These are phyloP conservation scores for Eupithecia centaureata DNA, from an alignment of 2,888 invertebrate genomes.

Conservation along the genomic window DNA sequence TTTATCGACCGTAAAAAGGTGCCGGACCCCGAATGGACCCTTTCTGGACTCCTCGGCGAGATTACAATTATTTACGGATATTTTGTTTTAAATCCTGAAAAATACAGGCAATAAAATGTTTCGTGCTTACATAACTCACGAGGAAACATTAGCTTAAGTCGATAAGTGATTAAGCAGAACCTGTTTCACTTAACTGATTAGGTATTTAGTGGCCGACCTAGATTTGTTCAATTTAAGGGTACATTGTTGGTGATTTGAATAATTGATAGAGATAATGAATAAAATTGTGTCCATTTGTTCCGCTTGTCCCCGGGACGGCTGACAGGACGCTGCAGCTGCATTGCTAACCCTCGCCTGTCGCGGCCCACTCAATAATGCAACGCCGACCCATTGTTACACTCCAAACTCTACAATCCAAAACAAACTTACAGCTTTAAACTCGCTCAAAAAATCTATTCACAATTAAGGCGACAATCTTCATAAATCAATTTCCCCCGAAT, in stretches of 20 bases:
- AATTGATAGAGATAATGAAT: conserved; percentile 57
- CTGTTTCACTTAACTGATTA: background rate
- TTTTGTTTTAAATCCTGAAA: conserved; percentile 74
- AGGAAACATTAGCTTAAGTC: conserved; percentile 43
- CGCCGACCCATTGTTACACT: conserved; percentile 62
- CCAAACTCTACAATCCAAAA: conserved; percentile 41
- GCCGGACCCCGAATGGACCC: conserved; percentile 72
- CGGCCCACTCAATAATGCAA: conserved; percentile 76
- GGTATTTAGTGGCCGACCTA: background rate
- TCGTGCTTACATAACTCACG: conserved; percentile 62
- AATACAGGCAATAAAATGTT: conserved; percentile 67
- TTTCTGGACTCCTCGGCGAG: conserved; percentile 70
- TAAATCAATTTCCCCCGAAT: conserved; percentile 84
- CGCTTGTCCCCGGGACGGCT: conserved; percentile 61
- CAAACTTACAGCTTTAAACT: conserved; percentile 33
- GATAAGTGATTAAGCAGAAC: conserved; percentile 2
- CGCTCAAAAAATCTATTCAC: conserved; percentile 70
- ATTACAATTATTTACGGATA: conserved; percentile 78
- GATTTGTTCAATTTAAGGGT: background rate
- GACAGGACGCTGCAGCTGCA: conserved; percentile 75
- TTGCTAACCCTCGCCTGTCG: conserved; percentile 53
- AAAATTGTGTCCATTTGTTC: conserved; percentile 72
- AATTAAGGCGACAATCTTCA: conserved; percentile 83
- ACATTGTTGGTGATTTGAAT: conserved; percentile 25
- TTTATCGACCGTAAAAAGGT: conserved; percentile 82